These are phyloP conservation scores for Holotrichia oblita DNA, from an alignment of 1,140 invertebrate genomes.

Conservation along the genomic window DNA sequence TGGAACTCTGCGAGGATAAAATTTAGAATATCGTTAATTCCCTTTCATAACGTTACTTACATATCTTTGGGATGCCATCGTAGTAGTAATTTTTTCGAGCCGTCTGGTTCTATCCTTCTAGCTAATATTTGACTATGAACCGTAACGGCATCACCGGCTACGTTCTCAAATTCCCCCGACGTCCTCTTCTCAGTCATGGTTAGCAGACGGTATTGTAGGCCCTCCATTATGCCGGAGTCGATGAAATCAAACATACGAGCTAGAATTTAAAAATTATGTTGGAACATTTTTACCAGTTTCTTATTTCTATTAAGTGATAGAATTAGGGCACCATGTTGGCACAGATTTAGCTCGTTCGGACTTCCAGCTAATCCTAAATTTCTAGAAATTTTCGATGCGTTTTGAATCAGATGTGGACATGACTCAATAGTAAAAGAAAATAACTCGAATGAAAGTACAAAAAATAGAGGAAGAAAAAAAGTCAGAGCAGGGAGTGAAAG, in stretches of 20 bases:
- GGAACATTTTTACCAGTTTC: too few relatives aligned
- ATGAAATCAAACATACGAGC: conserved; percentile 89
- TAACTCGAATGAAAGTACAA: too few relatives aligned
- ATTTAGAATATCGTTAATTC: neutral
- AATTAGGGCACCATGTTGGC: too few relatives aligned
- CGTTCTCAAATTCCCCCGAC: conserved; percentile 63
- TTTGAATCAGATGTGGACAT: too few relatives aligned
- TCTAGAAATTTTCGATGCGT: too few relatives aligned
- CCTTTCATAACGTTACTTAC: conserved; percentile 61
- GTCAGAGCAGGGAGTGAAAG: too few relatives aligned
- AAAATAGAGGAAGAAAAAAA: too few relatives aligned
- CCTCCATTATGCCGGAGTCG: conserved; percentile 88
- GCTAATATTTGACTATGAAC: conserved; percentile 75
- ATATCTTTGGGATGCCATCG: conserved; percentile 75
- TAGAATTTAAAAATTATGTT: conserved; percentile 58
- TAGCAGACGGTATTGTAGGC: conserved; percentile 76
- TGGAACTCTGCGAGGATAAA: conserved; percentile 63
- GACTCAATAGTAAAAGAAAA: too few relatives aligned
- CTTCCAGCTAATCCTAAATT: too few relatives aligned
- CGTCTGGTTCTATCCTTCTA: conserved; percentile 68
- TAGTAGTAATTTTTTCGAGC: conserved; percentile 70
- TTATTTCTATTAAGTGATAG: too few relatives aligned
- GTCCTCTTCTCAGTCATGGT: conserved; percentile 70
- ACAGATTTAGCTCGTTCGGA: too few relatives aligned
- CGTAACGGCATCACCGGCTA: conserved; percentile 66